phyloP scores from a whole-genome alignment of 2,888 invertebrate genomes.

The Erebia aethiops region DNA sequence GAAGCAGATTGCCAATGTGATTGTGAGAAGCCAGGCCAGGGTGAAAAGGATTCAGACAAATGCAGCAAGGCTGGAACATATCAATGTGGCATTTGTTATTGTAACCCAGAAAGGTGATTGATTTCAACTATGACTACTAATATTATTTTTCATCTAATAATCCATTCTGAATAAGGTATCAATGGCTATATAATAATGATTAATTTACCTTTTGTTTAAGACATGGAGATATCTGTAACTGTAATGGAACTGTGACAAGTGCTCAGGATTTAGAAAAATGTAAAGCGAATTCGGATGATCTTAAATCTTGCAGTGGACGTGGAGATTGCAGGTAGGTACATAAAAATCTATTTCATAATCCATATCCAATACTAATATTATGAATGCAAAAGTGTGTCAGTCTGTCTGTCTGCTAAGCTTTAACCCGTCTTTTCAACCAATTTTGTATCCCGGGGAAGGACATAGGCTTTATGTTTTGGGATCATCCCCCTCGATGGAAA shows the following conservation, averaged over 20 bases:
- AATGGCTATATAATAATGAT: neutral
- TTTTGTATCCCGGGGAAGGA: no score
- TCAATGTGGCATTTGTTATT: conserved; percentile 86
- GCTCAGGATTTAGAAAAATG: conserved; percentile 52
- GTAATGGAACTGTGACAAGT: conserved; percentile 47
- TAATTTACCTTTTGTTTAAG: conserved; percentile 43
- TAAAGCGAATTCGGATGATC: conserved; percentile 45
- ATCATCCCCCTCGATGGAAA: no score
- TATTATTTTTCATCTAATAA: no score
- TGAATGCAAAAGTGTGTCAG: no score
- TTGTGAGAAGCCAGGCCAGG: conserved; percentile 82
- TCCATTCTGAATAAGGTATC: neutral
- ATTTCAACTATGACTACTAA: neutral
- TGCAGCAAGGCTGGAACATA: conserved; percentile 75
- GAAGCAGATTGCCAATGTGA: conserved; percentile 89
- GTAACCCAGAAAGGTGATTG: conserved; percentile 64
- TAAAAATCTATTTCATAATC: no score
- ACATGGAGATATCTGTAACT: conserved; percentile 58
- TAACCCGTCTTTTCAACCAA: no score
- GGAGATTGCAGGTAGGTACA: conserved; percentile 56
- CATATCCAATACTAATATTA: no score
- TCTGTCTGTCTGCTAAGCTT: no score
- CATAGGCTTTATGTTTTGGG: no score
- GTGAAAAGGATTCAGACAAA: conserved; percentile 56
- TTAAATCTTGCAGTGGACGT: conserved; percentile 52